Base-by-base conservation (phyloP, 2,888 invertebrate species). In the Euclidia mi region DNA sequence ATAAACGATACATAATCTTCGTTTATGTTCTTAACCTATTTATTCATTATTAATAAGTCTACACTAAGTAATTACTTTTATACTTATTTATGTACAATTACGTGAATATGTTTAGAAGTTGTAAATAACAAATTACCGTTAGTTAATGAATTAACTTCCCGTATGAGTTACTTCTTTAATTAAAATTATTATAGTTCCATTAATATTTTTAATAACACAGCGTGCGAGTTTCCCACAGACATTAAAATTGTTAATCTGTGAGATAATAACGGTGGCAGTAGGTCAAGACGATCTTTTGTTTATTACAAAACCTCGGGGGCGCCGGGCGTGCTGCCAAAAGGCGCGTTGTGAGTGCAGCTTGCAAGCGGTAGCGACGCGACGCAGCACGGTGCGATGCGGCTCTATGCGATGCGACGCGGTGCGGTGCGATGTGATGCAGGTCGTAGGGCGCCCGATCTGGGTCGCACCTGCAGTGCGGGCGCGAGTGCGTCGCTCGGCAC, bases 391-490 rank as follows among this genome's bases (percentile, higher is more conserved):
- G 43, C 56, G 58, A 44, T 59, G 56, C 61, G 55, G 59, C 49
- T 37, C 14, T 38, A 40, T 10, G 53, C 53, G 18, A 57, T 37
- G 12, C 55, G 31, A 58, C 45, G 48, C 63, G 52, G 58, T 45
- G 56, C 58, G 57, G 41, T 20, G n/a, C 12, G 47, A 11, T 11
- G 49, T 55, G 59, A 42, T 56, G 52, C 63, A 56, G 65, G 53
- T 44, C 25, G 47, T 31, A 6, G 55, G 60, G 71, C 18, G 38
- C 38, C 37, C 17, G 37, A 91, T 86, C 81, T 89, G 85, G 91
- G 92, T 85, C 91, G 89, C 88, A 87, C 89, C 92, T 91, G 92
- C 92, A 92, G 68, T 92, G 92, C 92, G 87, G 12, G 20, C 20
- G 3, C 18, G 41, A 65, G 67, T 25, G 67, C 69, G 70, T 55